A percentile compares a stretch with the other conserved stretches of the same genome.
Conservation (phyloP, 2,113 vertebrate genomes). For the Charina bottae region DNA sequence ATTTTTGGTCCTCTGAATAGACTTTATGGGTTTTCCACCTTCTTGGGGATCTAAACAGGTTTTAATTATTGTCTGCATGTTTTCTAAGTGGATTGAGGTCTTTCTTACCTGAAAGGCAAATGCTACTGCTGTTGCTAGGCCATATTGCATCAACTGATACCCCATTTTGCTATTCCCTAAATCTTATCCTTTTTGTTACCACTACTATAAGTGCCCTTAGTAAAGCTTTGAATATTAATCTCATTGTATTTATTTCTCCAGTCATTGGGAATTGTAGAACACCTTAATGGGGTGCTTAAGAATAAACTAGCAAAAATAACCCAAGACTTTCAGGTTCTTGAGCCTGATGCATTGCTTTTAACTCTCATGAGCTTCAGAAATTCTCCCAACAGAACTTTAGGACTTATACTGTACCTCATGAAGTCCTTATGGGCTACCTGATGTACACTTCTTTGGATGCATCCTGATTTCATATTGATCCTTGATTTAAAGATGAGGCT, state of each 20-base stretch:
- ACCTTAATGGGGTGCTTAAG: not conserved
- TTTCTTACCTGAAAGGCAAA: not conserved
- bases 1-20: not conserved
- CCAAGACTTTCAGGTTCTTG: too few species aligned
- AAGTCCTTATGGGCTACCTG: too few species aligned
- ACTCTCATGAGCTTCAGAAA: too few species aligned
- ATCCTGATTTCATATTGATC: too few species aligned
- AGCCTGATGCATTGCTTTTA: too few species aligned
- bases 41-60: not conserved
- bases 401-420: too few species aligned
- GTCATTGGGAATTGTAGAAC: not conserved
- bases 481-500: too few species aligned
- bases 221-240: conserved; percentile 1
- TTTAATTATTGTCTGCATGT: not conserved
- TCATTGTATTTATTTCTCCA: not conserved
- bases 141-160: not conserved
- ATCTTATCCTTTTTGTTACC: not conserved
- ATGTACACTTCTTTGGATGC: too few species aligned
- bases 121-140: not conserved
- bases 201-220: not conserved
- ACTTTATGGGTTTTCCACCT: not conserved
- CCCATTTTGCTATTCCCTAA: not conserved
- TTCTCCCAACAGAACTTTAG: too few species aligned
- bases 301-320: not conserved
- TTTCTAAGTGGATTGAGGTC: not conserved